phyloP scores from a whole-genome alignment of 2,888 invertebrate species.

The Apamea monoglypha region DNA sequence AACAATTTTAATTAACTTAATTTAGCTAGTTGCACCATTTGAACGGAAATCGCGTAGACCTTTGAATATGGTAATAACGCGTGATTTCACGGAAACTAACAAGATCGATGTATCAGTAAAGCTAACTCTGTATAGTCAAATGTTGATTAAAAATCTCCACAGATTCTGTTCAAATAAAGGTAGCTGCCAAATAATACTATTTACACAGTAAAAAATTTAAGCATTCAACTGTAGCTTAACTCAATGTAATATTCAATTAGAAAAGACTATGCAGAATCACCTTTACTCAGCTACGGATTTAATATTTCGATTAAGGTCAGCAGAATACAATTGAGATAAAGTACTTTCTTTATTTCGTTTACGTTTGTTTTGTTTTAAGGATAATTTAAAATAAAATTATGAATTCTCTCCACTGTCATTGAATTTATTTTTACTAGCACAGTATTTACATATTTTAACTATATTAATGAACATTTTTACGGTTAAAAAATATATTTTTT shows the following conservation, averaged over 20 bases:
- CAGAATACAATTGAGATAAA: constrained; percentile 5
- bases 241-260: constrained; percentile 25
- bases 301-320: constrained; percentile 58
- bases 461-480: constrained; percentile 12
- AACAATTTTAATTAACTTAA: constrained; percentile 56
- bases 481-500: neutral
- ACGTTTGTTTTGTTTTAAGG: neutral
- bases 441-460: constrained; percentile 32
- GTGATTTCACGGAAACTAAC: constrained; percentile 25
- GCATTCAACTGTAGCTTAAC: constrained; percentile 29
- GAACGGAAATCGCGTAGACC: constrained; percentile 44
- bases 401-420: neutral
- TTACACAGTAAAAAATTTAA: constrained; percentile 44
- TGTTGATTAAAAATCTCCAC: constrained; percentile 14
- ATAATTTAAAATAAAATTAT: constrained; percentile 5
- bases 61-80: constrained; percentile 14
- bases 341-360: neutral
- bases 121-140: constrained; percentile 52
- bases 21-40: constrained; percentile 70
- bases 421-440: neutral
- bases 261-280: constrained; percentile 49
- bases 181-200: constrained; percentile 60
- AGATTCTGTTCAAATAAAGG: constrained; percentile 20
- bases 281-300: constrained; percentile 35
- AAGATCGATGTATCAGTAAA: constrained; percentile 34